Base-by-base conservation (phyloP, 2,888 invertebrate genomes). In the Furcula furcula region DNA sequence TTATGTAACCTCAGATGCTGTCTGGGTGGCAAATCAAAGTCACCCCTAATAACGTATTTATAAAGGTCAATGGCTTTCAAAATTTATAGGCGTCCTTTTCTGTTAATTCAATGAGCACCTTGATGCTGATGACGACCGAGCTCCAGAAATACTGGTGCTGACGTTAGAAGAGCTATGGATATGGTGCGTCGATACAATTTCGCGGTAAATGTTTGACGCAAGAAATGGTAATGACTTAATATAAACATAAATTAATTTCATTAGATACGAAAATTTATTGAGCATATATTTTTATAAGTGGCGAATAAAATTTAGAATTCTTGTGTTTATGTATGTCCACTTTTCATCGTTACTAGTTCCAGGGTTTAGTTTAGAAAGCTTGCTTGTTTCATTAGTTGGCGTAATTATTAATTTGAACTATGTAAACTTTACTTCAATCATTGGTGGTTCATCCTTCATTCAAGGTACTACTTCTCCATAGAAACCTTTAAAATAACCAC, bases 101-200 rank as follows among this genome's bases (percentile, higher is more conserved):
- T 55, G 64, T 64, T 63, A 64, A 68, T 67, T 69, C 62, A 65
- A 65, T 62, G 60, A 68, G 55, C 71, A 73, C 72, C 68, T 73
- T 65, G 66, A 65, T 55, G 53, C 45, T 39, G 58, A 68, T 77
- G 78, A 79, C 77, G 79, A 49, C 36, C 36, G 58, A 34, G 59
- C 34, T 66, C 74, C 75, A 73, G 68, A 79, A 83, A 83, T 83
- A 83, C 72, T 68, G 48, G 40, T 49, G 63, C 71, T 76, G 77
- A 79, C 78, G 81, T 70, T 69, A 63, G 61, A n/a, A n/a, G n/a
- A n/a, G n/a, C n/a, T n/a, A n/a, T n/a, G n/a, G n/a, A 58, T 65
- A 57, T 58, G 43, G 51, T 56, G 54, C 61, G 63, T 68, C 65
- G 64, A 64, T 71, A 72, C 61, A 65, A n/a, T 62, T 68, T 68